phyloP scores from a whole-genome alignment of 2,113 vertebrate genomes.

The Pavo muticus region DNA sequence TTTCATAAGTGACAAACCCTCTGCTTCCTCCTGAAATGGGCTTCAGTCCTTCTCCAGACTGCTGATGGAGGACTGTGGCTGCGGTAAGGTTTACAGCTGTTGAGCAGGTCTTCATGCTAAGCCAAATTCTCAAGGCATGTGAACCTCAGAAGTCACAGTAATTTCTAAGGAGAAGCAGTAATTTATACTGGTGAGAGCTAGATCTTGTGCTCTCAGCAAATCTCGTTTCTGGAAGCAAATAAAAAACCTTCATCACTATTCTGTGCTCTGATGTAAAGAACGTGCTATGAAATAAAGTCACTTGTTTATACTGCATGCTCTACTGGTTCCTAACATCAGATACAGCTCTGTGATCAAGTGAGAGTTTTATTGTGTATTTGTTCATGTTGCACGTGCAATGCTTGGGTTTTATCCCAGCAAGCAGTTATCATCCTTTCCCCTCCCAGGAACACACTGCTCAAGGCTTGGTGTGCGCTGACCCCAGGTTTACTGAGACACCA shows the following conservation, averaged over 20 bases:
- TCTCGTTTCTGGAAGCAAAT: background rate
- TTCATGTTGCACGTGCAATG: background rate
- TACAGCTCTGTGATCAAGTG: conserved; percentile 7
- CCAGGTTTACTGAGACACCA: background rate
- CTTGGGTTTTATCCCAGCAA: background rate
- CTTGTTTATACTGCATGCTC: background rate
- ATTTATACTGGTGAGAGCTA: background rate
- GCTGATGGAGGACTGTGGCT: background rate
- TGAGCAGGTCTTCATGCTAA: background rate
- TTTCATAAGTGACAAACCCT: background rate
- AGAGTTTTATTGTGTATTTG: background rate
- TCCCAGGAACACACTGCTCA: background rate
- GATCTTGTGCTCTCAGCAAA: background rate
- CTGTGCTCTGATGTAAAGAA: background rate
- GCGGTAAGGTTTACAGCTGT: background rate
- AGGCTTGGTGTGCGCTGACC: background rate
- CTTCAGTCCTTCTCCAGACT: background rate
- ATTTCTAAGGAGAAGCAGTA: background rate
- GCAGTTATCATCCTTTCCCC: background rate
- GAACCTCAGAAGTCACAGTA: background rate
- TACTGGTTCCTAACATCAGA: conserved; percentile 48
- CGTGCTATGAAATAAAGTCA: background rate
- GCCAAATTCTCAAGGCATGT: background rate
- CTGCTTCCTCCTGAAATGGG: background rate
- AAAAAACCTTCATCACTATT: background rate